Base-by-base conservation (phyloP, 2,113 vertebrate genomes). In the Agapornis roseicollis region DNA sequence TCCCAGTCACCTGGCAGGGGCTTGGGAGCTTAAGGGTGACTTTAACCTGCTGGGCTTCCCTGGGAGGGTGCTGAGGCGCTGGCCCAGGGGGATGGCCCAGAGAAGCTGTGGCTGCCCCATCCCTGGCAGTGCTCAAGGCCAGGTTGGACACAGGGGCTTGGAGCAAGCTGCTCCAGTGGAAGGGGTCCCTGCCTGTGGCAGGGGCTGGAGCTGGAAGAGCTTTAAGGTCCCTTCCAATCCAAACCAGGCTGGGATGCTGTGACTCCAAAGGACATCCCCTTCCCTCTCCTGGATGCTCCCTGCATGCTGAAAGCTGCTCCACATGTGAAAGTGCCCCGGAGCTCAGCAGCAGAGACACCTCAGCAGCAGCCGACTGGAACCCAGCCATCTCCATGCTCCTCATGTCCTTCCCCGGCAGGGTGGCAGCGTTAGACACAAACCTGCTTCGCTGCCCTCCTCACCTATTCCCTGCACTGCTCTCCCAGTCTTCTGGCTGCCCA, bases 311-410 rank as follows among this genome's bases (percentile, higher is more conserved):
- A 61, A 69, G 41, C 61, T 41, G 46, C 25, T 68, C 28, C 1
- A 0, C 22, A 4, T 3, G 8, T 1, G 24, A 52, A 42, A 24
- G 31, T 24, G 28, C 24, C 33, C 10, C 4, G 0, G 15, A 1
- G 3, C 42, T n/a, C 37, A 5, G 5, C 56, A 33, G 22, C 16
- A 25, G 56, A 44, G 31, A 29, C 28, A 44, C 13, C 58, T 11
- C 37, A 17, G 33, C 33, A 79, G 28, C 28, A 20, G 50, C 80
- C 10, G 29, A 10, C 18, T 19, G 2, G 5, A 92, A 28, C 16
- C 3, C 35, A 47, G 4, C 39, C 42, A 19, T 11, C 63, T 70
- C 56, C 33, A 44, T 25, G 19, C 6, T 66, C 13, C 31, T 17
- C 6, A 1, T 24, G 27, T 15, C 63, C 74, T n/a, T n/a, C 16